A percentile compares a stretch with the other conserved stretches of the same genome.
Evolutionary conservation across 2,888 invertebrate species (phyloP).

Genomic region (Temnothorax unifasciatus): DNA sequence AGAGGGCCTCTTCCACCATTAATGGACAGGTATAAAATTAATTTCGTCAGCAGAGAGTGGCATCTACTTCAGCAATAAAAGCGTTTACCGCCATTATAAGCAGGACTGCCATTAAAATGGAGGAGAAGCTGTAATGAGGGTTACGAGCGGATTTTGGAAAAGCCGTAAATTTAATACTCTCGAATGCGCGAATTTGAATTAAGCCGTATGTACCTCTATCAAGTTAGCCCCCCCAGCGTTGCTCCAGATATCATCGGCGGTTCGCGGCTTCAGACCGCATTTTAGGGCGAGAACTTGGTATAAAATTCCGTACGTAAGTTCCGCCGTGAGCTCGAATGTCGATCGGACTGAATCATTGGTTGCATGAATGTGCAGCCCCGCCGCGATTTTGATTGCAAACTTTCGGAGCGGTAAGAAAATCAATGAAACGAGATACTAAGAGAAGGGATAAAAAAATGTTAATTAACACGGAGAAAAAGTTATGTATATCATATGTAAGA

Average conservation of each 20-base stretch:
- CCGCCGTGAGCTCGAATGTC: background rate
- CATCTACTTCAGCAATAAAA: slow-evolving; percentile 65
- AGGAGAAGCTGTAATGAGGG: slow-evolving; percentile 55
- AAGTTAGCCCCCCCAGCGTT: too few species aligned
- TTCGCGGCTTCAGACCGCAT: slow-evolving; percentile 18
- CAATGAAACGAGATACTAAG: background rate
- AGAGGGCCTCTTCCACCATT: slow-evolving; percentile 32
- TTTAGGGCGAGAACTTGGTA: slow-evolving; percentile 4
- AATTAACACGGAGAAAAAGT: too few species aligned
- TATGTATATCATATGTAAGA: too few species aligned
- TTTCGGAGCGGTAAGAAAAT: background rate
- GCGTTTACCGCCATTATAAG: slow-evolving; percentile 65
- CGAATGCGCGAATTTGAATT: slow-evolving; percentile 56
- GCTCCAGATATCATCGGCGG: slow-evolving; percentile 31
- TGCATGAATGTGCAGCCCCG: background rate
- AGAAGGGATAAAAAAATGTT: background rate
- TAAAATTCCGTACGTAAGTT: slow-evolving; percentile 26
- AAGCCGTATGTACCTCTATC: slow-evolving; percentile 57
- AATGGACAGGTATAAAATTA: slow-evolving; percentile 58
- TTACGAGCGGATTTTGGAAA: slow-evolving; percentile 66
- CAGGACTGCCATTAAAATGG: slow-evolving; percentile 62
- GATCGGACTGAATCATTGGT: background rate
- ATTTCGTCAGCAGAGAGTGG: slow-evolving; percentile 48
- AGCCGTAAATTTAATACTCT: slow-evolving; percentile 66
- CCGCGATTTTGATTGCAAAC: background rate